Base-by-base conservation (phyloP, 2,113 vertebrate genomes). In the Polypterus senegalus region DNA sequence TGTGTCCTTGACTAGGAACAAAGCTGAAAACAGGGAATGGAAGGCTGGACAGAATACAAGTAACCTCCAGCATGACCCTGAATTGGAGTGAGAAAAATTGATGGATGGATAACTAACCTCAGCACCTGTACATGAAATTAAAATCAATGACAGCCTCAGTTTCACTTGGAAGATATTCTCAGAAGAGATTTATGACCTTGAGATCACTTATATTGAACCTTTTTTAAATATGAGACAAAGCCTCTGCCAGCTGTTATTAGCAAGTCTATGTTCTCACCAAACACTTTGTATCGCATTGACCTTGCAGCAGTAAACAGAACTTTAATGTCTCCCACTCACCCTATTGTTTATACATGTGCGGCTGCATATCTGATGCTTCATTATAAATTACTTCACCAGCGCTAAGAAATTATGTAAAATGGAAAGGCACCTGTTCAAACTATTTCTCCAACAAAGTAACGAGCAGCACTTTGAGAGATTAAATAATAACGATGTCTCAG, bases 401-500 rank as follows among this genome's bases (percentile, higher is more conserved):
- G 60, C 46, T 52, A 46, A 59, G 46, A 53, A 59, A 62, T 58
- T 58, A 58, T 66, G 48, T 49, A 46, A 62, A 53, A 61, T 44
- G 44, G 10, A 53, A 61, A 62, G 47, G 8, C 55, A 62, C 62
- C 56, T 52, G 47, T 59, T n/a, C 58, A 57, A 58, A 62, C 11
- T 51, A 9, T 9, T 49, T 48, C 46, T 11, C 56, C 60, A 62
- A 11, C 61, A 59, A 53, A 62, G 45, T 57, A 51, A 57, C 64
- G 8, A 52, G 51, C 27, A 9, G 61, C 58, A 69, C 62, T 72
- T 65, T 69, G 63, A 60, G 59, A 58, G 61, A 72, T 72, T 63
- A 61, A 67, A 71, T 60, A 61, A 67, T 67, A 67, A 67, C 60
- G 64, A 58, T 49, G 49, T 47, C 62, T 68, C 66, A 73, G 68